Base-by-base conservation (phyloP, 2,797 vertebrate genomes). In the Peromyscus attwateri region DNA sequence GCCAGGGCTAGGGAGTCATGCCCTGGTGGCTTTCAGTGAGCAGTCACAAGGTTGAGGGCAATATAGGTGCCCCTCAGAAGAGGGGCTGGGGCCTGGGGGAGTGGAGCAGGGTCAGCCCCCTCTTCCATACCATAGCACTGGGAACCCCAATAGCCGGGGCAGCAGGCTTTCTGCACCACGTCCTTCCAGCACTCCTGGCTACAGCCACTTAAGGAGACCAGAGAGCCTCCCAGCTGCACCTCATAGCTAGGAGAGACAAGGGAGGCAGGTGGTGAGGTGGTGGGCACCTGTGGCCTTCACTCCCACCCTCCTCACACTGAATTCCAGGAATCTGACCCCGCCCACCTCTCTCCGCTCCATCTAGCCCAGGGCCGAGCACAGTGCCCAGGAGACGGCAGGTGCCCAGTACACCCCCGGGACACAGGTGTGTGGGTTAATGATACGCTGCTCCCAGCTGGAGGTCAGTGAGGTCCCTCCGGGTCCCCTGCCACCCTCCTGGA, bases 141-240 rank as follows among this genome's bases (percentile, higher is more conserved):
- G 0, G 99, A 98, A 14, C 99, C 99, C 99, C 99, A 99, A 98
- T 99, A 99, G 81, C 99, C 98, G 2, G 99, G 98, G 95, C 99
- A 99, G 98, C 99, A 99, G 19, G 81, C 97, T 37, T 98, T 99
- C 92, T 98, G 95, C 23, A 98, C 98, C 89, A 96, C 91, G 0
- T 96, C 97, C 93, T 98, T 99, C 93, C 96, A 98, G 96, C 99
- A 99, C 14, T 81, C 12, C 43, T 98, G 98, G 7, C 97, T 98
- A 97, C 99, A 99, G 64, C 99, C 99, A 0, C 92, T 49, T 85
- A 99, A 97, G 94, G 97, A 98, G 94, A 99, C 6, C 9, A 97
- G 87, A 1, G 97, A 98, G 92, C 97, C 98, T 6, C 99, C 99
- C 25, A 99, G 98, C 87, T 98, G 97, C 85, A 99, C 98, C 92